A percentile compares a stretch with the other conserved stretches of the same genome.
Evolutionary conservation across 2,797 vertebrate species (phyloP).

Genomic region (Serranus cabrilla): DNA sequence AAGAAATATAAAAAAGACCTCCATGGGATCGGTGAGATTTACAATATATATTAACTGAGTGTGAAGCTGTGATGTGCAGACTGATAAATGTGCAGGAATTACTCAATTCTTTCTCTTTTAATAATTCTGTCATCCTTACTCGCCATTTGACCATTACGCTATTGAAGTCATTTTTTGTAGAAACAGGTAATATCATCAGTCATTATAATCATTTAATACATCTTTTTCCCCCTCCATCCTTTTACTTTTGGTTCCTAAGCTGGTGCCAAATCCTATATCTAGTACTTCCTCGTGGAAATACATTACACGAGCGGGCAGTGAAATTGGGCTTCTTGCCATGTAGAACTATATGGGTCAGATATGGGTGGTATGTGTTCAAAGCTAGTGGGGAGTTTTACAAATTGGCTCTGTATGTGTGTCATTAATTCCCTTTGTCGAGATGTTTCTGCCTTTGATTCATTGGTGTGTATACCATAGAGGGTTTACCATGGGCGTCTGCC

Average conservation of each 20-base stretch:
- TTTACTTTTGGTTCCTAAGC: constrained; percentile 66
- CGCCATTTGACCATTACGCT: constrained; percentile 83
- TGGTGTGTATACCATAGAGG: constrained; percentile 52
- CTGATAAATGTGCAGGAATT: constrained; percentile 85
- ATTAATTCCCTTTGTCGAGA: constrained; percentile 77
- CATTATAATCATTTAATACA: constrained; percentile 89
- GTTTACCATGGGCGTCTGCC: constrained; percentile 58
- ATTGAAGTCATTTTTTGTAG: constrained; percentile 82
- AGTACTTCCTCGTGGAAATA: constrained; percentile 64
- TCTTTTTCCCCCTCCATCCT: constrained; percentile 66
- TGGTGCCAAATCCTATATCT: constrained; percentile 71
- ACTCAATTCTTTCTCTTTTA: constrained; percentile 85
- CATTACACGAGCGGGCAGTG: constrained; percentile 61
- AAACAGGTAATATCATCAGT: constrained; percentile 84
- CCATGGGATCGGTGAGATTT: constrained; percentile 74
- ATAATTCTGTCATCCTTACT: constrained; percentile 85
- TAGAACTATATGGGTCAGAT: constrained; percentile 69
- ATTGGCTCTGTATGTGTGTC: constrained; percentile 63
- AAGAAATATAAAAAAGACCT: constrained; percentile 73
- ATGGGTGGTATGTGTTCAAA: constrained; percentile 67
- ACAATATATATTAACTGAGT: constrained; percentile 77
- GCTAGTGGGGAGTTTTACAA: constrained; percentile 71
- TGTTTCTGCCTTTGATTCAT: constrained; percentile 73
- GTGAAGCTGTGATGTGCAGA: constrained; percentile 80
- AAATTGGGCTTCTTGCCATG: constrained; percentile 71